Conservation (phyloP, 2,888 invertebrate species). For the Microctonus aethiopoides region DNA sequence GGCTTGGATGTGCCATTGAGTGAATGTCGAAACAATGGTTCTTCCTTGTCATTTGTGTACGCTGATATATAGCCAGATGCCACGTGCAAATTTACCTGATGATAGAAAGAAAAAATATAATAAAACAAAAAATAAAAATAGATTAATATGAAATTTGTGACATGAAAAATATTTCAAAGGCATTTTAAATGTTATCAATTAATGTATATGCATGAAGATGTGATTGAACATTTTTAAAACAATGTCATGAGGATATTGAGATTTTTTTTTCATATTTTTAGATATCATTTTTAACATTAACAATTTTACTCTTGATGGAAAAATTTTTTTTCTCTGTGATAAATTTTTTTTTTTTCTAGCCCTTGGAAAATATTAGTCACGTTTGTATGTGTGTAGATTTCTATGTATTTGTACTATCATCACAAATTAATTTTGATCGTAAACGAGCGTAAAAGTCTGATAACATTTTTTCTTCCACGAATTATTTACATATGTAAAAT, state of each 20-base stretch:
- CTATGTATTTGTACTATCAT: not conserved
- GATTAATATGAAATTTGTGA: too few relatives aligned
- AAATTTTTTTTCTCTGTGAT: too few relatives aligned
- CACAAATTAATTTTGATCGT: not conserved
- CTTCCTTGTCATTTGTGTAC: constrained; percentile 54
- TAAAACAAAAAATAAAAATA: too few relatives aligned
- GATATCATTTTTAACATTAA: not conserved
- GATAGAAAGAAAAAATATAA: constrained; percentile 49
- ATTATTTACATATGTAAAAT: not conserved
- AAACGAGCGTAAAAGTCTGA: not conserved
- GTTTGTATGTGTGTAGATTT: too few relatives aligned
- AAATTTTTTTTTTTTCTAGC: too few relatives aligned
- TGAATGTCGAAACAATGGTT: constrained; percentile 60
- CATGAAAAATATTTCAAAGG: not conserved
- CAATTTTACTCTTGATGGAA: not conserved
- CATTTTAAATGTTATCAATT: not conserved
- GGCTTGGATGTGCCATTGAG: constrained; percentile 56
- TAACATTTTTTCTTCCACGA: not conserved
- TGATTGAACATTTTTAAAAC: too few relatives aligned
- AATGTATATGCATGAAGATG: not conserved
- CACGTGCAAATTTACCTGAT: constrained; percentile 78
- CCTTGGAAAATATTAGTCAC: too few relatives aligned
- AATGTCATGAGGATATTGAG: not conserved
- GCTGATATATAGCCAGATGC: constrained; percentile 72
- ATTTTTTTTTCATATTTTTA: not conserved